Evolutionary conservation across 2,888 invertebrate species (phyloP), one percentile per base, ranked within the genome.

Genomic region (Ganaspis brasiliensis): DNA sequence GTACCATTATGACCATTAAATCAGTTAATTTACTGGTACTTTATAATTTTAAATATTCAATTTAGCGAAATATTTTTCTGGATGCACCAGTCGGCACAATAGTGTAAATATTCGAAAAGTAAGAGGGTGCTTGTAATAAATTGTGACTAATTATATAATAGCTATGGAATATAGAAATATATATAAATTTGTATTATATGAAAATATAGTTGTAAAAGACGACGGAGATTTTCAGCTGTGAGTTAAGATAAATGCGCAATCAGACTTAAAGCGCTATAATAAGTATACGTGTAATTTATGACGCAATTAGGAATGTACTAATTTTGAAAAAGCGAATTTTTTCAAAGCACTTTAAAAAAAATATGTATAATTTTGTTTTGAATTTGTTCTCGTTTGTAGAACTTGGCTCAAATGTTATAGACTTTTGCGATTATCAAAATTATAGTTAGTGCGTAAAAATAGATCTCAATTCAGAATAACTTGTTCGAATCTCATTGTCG

Each of bases 171-270:
- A 5, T 55, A 35, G 55, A 12, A 55, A 52, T 26, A 21, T 10
- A 52, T 14, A 24, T 4, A 72, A 72, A 55, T 72, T 52, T 72
- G 55, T 72, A 72, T 55, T n/a, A 56, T 72, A 55, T 12, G 4
- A 16, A 72, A 72, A 52, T 37, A 35, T 56, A 72, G 31, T 35
- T 35, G 37, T 49, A 52, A 72, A 72, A 55, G 5, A 24, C 26
- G 26, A 63, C 14, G 14, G 14, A 40, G n/a, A 45, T 26, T 40
- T 67, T 45, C 67, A 67, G 67, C 67, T 67, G 67, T 45, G 45
- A 67, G 24, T 67, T 45, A 67, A 45, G n/a, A 14, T 45, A 67
- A 24, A 40, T 40, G 40, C 45, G n/a, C 67, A 67, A 67, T 45
- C 16, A 67, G 14, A 6, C 14, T 40, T 45, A 45, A n/a, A 9